Evolutionary conservation across 1,140 invertebrate species (phyloP).

Genomic region (Saccostrea glomerata): DNA sequence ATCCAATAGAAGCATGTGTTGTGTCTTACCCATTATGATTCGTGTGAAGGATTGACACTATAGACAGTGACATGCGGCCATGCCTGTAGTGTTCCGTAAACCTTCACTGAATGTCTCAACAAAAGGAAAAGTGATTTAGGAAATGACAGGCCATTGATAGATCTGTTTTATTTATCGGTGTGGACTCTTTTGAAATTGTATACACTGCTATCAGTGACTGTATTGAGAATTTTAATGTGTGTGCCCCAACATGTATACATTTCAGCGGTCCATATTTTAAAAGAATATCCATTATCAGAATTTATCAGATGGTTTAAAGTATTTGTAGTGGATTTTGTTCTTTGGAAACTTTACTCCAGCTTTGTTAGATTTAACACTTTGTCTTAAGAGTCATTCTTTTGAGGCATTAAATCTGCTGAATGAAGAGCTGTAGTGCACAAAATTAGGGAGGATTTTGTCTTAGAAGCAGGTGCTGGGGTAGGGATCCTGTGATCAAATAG

Average conservation of each 20-base stretch:
- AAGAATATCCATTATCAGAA: slow-evolving; percentile 16
- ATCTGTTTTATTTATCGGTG: slow-evolving; percentile 23
- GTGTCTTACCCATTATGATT: not conserved
- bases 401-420: not conserved
- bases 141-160: slow-evolving; percentile 13
- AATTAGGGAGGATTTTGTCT: not conserved
- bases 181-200: slow-evolving; percentile 23
- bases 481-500: not conserved
- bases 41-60: not conserved
- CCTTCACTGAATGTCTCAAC: not conserved
- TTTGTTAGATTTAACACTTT: not conserved
- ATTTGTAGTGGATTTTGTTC: slow-evolving; percentile 17
- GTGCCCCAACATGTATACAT: slow-evolving; percentile 4
- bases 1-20: not conserved
- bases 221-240: slow-evolving; percentile 2
- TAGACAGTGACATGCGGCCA: not conserved
- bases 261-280: slow-evolving; percentile 8
- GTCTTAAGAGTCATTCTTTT: not conserved
- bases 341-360: not conserved
- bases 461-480: not conserved
- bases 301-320: slow-evolving; percentile 16
- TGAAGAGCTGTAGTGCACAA: not conserved
- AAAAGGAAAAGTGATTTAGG: slow-evolving; percentile 35
- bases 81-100: not conserved
- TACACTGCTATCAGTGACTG: not conserved